Conservation (phyloP, 2,888 invertebrate species). For the Lepidocyrtinus sp. region DNA sequence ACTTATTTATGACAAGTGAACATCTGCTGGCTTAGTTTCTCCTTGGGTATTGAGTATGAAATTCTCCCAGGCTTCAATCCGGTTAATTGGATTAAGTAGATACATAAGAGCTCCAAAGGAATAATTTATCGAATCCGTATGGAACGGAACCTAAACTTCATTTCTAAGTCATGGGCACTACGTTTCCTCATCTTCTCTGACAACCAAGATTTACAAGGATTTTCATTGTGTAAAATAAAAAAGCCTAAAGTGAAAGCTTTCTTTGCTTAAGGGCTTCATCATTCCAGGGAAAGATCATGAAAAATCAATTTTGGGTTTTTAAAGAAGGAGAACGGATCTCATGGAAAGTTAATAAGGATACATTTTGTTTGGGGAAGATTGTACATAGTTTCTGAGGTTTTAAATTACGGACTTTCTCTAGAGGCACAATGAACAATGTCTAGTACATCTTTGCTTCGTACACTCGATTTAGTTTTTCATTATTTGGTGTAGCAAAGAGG, state of each 20-base stretch:
- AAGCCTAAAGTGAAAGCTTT: no score
- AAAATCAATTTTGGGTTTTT: neutral
- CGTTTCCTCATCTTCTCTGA: no score
- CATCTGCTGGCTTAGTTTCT: no score
- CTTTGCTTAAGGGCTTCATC: no score
- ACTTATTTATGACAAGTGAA: no score
- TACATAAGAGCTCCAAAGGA: neutral
- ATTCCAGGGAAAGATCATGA: neutral
- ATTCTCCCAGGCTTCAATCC: neutral
- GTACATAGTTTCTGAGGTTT: no score
- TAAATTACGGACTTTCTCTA: neutral
- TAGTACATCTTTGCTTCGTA: neutral
- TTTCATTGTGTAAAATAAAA: no score
- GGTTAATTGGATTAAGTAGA: neutral
- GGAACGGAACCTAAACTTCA: no score
- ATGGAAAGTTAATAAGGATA: neutral
- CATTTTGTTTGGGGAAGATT: neutral
- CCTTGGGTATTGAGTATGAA: no score
- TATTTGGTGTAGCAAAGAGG: neutral
- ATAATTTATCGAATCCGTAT: neutral
- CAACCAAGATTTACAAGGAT: no score
- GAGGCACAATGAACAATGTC: no score
- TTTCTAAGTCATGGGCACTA: no score
- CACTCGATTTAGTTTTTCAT: neutral
- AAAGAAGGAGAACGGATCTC: neutral